Evolutionary conservation across 1,140 invertebrate genomes (phyloP).

Genomic region (Druon quercuslanigerum): DNA sequence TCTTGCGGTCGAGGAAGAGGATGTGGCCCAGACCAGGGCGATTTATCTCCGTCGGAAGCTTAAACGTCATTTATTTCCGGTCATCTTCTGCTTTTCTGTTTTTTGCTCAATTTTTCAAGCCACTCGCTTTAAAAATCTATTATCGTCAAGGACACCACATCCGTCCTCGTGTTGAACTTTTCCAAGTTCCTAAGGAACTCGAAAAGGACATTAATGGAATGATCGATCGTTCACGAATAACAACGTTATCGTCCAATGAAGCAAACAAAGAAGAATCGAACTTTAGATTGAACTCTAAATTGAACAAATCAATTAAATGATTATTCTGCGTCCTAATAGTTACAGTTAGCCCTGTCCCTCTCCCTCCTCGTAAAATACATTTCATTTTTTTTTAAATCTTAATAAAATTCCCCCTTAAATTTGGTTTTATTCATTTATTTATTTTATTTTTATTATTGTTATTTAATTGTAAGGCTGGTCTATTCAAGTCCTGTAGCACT

Average conservation of each 20-base stretch:
- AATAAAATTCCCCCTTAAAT: too few relatives aligned
- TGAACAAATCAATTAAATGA: not conserved
- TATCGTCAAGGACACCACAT: conserved; percentile 28
- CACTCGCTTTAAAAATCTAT: conserved; percentile 46
- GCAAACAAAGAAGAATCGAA: conserved; percentile 12
- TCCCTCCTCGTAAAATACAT: too few relatives aligned
- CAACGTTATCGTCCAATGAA: conserved; percentile 17
- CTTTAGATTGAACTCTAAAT: not conserved
- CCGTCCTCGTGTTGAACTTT: conserved; percentile 10
- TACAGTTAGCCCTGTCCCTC: too few relatives aligned
- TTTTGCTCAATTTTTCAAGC: conserved; percentile 42
- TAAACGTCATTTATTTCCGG: conserved; percentile 49
- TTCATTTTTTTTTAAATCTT: too few relatives aligned
- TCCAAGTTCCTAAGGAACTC: conserved; percentile 1
- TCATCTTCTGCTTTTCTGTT: conserved; percentile 35
- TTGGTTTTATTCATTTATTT: too few relatives aligned
- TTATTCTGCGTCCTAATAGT: too few relatives aligned
- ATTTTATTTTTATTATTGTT: too few relatives aligned
- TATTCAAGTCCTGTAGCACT: too few relatives aligned
- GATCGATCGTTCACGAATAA: conserved; percentile 21
- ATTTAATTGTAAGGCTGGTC: too few relatives aligned
- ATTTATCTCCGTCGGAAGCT: conserved; percentile 54
- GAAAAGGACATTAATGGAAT: conserved; percentile 23
- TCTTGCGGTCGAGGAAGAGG: not conserved
- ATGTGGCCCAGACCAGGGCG: conserved; percentile 25